Percentiles rank a stretch among this genome's conserved stretches.
Conservation (phyloP, 2,888 invertebrate genomes). For the Dimorphilus gyrociliatus region DNA sequence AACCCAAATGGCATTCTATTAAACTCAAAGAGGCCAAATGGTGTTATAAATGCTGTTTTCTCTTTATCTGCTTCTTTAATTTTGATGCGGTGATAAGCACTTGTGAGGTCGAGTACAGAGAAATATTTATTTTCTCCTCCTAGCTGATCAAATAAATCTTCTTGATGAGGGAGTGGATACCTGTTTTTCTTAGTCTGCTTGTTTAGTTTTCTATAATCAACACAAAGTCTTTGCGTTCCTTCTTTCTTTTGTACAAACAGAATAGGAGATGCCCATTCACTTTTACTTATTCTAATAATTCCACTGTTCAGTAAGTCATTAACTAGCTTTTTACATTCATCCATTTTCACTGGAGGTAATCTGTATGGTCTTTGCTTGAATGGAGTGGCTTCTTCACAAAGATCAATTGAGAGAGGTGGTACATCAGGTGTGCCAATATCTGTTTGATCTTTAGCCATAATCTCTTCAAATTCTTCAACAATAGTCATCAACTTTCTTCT, state of each 20-base stretch:
- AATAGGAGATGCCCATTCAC: conserved; percentile 5
- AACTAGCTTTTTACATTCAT: conserved; percentile 1
- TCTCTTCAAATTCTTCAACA: too few relatives aligned
- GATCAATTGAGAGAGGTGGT: too few relatives aligned
- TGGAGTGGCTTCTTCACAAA: neutral
- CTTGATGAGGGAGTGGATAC: conserved; percentile 5
- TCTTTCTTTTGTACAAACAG: conserved; percentile 5
- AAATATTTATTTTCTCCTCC: conserved; percentile 7
- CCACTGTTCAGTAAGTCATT: conserved; percentile 4
- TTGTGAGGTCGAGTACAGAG: conserved; percentile 10
- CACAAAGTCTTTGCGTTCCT: conserved; percentile 4
- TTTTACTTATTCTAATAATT: conserved; percentile 1
- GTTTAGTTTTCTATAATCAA: conserved; percentile 4
- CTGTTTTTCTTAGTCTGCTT: neutral
- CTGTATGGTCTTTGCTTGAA: conserved; percentile 3
- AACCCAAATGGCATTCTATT: conserved; percentile 7
- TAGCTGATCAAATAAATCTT: conserved; percentile 8
- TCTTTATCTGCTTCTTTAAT: conserved; percentile 3
- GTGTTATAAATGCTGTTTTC: conserved; percentile 9
- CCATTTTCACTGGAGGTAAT: conserved; percentile 1
- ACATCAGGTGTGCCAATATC: too few relatives aligned
- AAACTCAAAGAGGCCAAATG: conserved; percentile 9
- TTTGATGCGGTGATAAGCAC: conserved; percentile 12
- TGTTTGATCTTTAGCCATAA: too few relatives aligned
- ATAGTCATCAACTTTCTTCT: too few relatives aligned